A percentile compares a stretch with the other conserved stretches of the same genome.
These are phyloP conservation scores for Arion vulgaris DNA, from an alignment of 1,140 invertebrate genomes.

Conservation along the genomic window DNA sequence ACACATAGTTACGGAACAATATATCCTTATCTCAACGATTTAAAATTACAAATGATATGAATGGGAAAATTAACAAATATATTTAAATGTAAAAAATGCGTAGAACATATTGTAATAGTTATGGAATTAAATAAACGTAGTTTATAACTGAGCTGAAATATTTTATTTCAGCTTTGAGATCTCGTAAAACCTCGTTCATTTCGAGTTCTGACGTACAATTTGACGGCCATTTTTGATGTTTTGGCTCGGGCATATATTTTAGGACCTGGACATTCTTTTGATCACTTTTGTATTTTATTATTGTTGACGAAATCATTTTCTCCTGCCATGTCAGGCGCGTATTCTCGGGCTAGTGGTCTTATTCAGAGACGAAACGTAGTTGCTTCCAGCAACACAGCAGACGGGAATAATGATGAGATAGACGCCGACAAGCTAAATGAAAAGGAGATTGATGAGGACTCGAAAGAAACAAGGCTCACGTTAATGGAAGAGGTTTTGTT, in stretches of 20 bases:
- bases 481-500: constrained; percentile 99
- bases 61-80: too few relatives aligned
- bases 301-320: neutral
- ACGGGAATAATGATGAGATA: constrained; percentile 81
- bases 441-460: constrained; percentile 81
- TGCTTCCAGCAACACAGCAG: constrained; percentile 42
- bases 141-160: too few relatives aligned
- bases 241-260: neutral
- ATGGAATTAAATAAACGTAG: too few relatives aligned
- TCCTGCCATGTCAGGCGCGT: constrained; percentile 38
- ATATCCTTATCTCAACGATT: too few relatives aligned
- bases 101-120: too few relatives aligned
- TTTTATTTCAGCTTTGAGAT: too few relatives aligned
- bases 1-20: too few relatives aligned
- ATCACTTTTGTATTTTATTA: neutral
- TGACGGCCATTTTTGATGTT: neutral
- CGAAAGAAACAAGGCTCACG: constrained; percentile 97
- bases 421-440: constrained; percentile 57
- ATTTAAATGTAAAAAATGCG: too few relatives aligned
- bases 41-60: too few relatives aligned
- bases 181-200: neutral
- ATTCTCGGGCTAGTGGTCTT: constrained; percentile 77
- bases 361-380: constrained; percentile 85
- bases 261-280: neutral
- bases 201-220: constrained; percentile 3